Conservation (phyloP, 2,797 vertebrate species). For the Mus minutoides region DNA sequence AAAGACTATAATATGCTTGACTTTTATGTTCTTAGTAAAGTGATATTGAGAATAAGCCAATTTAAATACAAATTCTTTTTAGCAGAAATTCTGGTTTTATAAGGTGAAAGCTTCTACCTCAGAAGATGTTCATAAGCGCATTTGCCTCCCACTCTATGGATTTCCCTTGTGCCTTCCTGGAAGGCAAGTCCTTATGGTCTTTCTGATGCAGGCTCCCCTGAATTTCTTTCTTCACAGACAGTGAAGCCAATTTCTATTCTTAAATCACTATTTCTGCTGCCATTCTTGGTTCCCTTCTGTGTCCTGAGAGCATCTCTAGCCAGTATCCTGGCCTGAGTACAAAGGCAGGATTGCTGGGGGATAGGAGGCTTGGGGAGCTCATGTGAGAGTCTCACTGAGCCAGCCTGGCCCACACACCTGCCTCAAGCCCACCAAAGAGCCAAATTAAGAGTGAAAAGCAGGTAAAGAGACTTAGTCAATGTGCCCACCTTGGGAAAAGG, state of each 20-base stretch:
- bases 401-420: not conserved
- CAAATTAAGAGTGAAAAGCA: not conserved
- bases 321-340: not conserved
- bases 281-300: not conserved
- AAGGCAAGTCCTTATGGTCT: not conserved
- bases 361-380: not conserved
- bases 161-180: not conserved
- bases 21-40: conserved; percentile 44
- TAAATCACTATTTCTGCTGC: not conserved
- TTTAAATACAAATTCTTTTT: not conserved
- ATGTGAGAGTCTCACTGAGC: not conserved
- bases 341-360: not conserved
- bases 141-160: accelerated
- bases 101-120: not conserved
- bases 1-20: not conserved
- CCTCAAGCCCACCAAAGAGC: not conserved
- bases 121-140: not conserved
- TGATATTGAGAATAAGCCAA: conserved; percentile 1
- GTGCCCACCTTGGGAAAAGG: not conserved
- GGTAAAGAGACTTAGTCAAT: not conserved
- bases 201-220: not conserved
- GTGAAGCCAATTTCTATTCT: not conserved
- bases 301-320: not conserved
- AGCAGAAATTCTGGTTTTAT: conserved; percentile 29
- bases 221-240: not conserved